A percentile compares a stretch with the other conserved stretches of the same genome.
Evolutionary conservation across 2,888 invertebrate genomes (phyloP).

Genomic region (Morpho deidamia): DNA sequence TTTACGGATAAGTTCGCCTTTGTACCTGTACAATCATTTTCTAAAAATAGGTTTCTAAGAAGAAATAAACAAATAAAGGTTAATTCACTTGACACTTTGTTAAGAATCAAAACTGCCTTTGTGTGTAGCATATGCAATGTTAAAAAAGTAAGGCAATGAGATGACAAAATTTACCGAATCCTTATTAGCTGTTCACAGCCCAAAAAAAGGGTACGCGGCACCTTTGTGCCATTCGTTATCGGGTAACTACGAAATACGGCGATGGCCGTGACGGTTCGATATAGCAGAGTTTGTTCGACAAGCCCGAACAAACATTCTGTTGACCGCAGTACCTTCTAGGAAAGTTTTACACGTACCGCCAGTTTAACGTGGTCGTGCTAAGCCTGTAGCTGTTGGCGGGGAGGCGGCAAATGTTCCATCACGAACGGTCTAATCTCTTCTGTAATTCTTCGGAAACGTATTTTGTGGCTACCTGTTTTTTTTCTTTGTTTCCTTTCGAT

Average conservation of each 20-base stretch:
- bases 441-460: conserved; percentile 54
- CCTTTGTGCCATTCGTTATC: not conserved
- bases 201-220: not conserved
- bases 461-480: conserved; percentile 12
- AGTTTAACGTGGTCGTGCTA: conserved; percentile 55
- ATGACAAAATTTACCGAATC: not conserved
- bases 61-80: too few species aligned
- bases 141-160: too few species aligned
- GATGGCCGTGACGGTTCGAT: conserved; percentile 45
- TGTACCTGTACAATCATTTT: too few species aligned
- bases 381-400: conserved; percentile 35
- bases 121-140: too few species aligned
- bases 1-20: too few species aligned
- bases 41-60: too few species aligned
- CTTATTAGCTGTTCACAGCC: not conserved
- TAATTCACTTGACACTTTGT: too few species aligned
- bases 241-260: not conserved
- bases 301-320: conserved; percentile 35
- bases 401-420: conserved; percentile 44
- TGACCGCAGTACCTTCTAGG: conserved; percentile 60
- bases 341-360: conserved; percentile 38
- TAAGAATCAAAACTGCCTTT: too few species aligned
- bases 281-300: conserved; percentile 39
- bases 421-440: conserved; percentile 48
- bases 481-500: not conserved